A percentile compares a stretch with the other conserved stretches of the same genome.
Evolutionary conservation across 1,140 invertebrate species (phyloP).

Genomic region (Meloidogyne hapla): DNA sequence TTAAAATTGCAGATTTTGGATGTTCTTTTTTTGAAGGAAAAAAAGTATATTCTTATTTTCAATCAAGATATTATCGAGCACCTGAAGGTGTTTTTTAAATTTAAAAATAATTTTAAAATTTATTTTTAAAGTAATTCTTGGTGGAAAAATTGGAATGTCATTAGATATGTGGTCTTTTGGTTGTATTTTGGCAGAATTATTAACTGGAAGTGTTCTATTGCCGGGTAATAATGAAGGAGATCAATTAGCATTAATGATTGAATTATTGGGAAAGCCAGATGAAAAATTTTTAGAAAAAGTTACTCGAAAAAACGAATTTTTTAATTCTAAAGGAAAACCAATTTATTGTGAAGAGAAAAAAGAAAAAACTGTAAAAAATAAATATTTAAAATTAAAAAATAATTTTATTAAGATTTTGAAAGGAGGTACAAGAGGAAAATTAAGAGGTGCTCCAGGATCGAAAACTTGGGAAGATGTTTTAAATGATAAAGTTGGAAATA

Average conservation of each 20-base stretch:
- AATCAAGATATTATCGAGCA: slow-evolving; percentile 95
- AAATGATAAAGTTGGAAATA: slow-evolving; percentile 68
- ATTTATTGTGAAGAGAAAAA: slow-evolving; percentile 87
- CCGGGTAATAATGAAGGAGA: slow-evolving; percentile 98
- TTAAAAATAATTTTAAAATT: neutral
- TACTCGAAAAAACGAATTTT: slow-evolving; percentile 93
- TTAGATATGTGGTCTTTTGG: slow-evolving; percentile 99
- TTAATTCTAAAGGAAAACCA: slow-evolving; percentile 86
- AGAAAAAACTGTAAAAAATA: slow-evolving; percentile 73
- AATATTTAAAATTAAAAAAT: no score
- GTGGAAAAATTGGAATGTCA: slow-evolving; percentile 91
- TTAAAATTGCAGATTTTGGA: slow-evolving; percentile 98
- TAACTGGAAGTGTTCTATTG: slow-evolving; percentile 87
- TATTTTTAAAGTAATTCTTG: slow-evolving; percentile 78
- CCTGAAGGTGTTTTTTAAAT: slow-evolving; percentile 72
- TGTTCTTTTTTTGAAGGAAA: slow-evolving; percentile 97
- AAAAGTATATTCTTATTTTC: slow-evolving; percentile 97
- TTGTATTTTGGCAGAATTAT: slow-evolving; percentile 91
- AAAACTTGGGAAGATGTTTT: slow-evolving; percentile 83
- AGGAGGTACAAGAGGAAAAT: slow-evolving; percentile 81
- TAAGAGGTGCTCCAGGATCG: slow-evolving; percentile 85
- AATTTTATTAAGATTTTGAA: slow-evolving; percentile 63
- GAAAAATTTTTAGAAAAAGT: slow-evolving; percentile 82
- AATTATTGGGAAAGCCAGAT: slow-evolving; percentile 94
- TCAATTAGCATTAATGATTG: slow-evolving; percentile 92